Evolutionary conservation across 1,140 invertebrate genomes (phyloP).

Genomic region (Temnothorax nylanderi): DNA sequence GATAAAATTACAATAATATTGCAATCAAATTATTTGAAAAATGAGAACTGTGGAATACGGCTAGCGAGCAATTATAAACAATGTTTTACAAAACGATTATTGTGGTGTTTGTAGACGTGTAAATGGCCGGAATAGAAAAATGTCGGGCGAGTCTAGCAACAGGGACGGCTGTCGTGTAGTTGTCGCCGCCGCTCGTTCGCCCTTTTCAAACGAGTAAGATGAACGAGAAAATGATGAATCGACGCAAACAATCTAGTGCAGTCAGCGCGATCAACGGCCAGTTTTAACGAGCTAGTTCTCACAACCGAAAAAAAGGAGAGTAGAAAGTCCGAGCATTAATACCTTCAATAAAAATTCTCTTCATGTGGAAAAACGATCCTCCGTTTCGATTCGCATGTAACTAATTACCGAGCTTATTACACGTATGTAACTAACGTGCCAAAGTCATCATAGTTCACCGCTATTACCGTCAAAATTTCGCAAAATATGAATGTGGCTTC

Average conservation of each 20-base stretch:
- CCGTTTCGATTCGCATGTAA: too few relatives aligned
- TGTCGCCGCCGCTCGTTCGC: neutral
- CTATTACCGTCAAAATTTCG: neutral
- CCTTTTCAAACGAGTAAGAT: constrained; percentile 3
- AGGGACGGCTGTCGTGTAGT: neutral
- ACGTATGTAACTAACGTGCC: neutral
- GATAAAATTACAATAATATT: too few relatives aligned
- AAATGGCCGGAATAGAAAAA: neutral
- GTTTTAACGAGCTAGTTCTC: neutral
- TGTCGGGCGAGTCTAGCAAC: neutral
- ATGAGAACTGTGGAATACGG: too few relatives aligned
- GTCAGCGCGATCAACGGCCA: neutral
- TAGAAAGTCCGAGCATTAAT: neutral
- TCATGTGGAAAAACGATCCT: neutral
- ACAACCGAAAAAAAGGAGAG: neutral
- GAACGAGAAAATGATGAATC: constrained; percentile 49
- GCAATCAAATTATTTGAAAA: too few relatives aligned
- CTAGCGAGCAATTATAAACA: neutral
- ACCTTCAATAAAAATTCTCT: neutral
- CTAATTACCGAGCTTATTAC: neutral
- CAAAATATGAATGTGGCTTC: constrained; percentile 4
- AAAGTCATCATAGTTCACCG: neutral
- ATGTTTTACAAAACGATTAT: neutral
- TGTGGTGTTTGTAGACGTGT: neutral
- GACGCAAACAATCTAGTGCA: constrained; percentile 9